phyloP scores from a whole-genome alignment of 2,113 vertebrate genomes.

The Neolamprologus sp. region DNA sequence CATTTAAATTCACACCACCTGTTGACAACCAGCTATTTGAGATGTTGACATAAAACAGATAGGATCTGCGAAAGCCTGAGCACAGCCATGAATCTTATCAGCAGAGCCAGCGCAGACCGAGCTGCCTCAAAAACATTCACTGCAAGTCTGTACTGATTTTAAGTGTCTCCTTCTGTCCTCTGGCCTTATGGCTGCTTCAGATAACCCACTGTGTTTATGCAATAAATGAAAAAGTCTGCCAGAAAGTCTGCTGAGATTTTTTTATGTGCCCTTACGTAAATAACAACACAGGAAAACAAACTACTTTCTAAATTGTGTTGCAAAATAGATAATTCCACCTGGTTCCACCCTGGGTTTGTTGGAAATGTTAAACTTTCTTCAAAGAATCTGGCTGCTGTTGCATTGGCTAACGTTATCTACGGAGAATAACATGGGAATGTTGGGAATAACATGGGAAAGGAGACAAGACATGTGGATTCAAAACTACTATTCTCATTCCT shows the following conservation, averaged over 20 bases:
- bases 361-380: not conserved
- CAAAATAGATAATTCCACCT: not conserved
- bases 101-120: not conserved
- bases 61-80: not conserved
- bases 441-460: not conserved
- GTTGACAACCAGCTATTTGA: conserved; percentile 6
- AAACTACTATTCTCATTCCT: not conserved
- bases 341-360: not conserved
- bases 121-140: not conserved
- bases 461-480: not conserved
- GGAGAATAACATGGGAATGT: not conserved
- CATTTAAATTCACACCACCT: conserved; percentile 2
- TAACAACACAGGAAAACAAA: not conserved
- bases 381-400: not conserved
- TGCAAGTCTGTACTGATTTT: not conserved
- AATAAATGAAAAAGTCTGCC: not conserved
- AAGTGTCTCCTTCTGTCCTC: not conserved
- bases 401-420: not conserved
- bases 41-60: conserved; percentile 16
- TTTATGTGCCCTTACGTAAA: not conserved
- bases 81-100: not conserved
- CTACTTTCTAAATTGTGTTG: not conserved
- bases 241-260: not conserved
- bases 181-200: not conserved
- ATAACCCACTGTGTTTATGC: not conserved